Conservation (phyloP, 35 echinoderm and acorn worm genomes). For the Stichopus chloronotus region DNA sequence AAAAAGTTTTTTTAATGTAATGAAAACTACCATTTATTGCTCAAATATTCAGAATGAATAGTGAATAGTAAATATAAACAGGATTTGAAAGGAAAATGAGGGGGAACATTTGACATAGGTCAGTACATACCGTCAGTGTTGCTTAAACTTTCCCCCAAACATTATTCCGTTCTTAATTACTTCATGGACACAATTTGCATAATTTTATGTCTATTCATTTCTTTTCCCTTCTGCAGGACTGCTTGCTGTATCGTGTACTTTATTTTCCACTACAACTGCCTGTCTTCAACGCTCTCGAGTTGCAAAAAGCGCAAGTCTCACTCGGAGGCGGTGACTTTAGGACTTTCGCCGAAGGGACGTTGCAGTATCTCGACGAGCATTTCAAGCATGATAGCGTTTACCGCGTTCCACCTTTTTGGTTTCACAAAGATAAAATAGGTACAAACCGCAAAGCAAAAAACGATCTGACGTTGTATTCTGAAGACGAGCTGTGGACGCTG, state of each 20-base stretch:
- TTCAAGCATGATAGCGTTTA: neutral
- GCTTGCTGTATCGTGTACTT: neutral
- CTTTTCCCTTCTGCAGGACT: slow-evolving; percentile 33
- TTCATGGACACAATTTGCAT: no score
- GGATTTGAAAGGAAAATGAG: no score
- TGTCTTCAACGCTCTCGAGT: neutral
- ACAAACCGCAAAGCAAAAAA: neutral
- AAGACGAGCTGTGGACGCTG: neutral
- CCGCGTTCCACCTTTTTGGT: slow-evolving; percentile 34
- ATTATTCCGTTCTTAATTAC: no score
- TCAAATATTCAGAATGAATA: no score
- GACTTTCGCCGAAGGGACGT: neutral
- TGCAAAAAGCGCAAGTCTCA: neutral
- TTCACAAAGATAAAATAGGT: slow-evolving; percentile 21
- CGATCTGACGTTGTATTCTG: slow-evolving; percentile 14
- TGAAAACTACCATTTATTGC: no score
- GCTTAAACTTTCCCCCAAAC: no score
- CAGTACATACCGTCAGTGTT: no score
- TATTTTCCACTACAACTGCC: slow-evolving; percentile 5
- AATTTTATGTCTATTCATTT: neutral
- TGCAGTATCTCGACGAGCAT: slow-evolving; percentile 17
- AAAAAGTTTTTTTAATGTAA: no score
- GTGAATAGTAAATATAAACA: no score
- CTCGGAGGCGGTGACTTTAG: neutral
- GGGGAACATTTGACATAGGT: no score